Percentiles rank a stretch among this genome's conserved stretches.
phyloP scores from a whole-genome alignment of 2,113 vertebrate genomes.

The Clarias gariepinus region DNA sequence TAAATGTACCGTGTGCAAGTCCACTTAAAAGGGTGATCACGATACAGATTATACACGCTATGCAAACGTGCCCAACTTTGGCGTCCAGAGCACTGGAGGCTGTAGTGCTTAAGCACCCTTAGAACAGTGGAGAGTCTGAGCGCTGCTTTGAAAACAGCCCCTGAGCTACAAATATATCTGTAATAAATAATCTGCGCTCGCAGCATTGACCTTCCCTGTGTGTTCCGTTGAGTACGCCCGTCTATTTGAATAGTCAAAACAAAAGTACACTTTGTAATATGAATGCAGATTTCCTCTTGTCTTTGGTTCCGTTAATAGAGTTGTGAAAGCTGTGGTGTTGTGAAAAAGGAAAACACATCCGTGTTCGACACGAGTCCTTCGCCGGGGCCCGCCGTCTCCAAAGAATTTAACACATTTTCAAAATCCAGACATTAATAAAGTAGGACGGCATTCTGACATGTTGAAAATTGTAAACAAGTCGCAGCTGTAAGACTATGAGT shows the following conservation, averaged over 20 bases:
- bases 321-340: not conserved
- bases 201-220: slow-evolving; percentile 16
- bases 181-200: not conserved
- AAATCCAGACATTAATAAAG: not conserved
- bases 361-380: not conserved
- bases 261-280: not conserved
- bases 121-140: not conserved
- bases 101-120: not conserved
- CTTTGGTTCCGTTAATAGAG: slow-evolving; percentile 6
- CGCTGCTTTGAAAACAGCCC: not conserved
- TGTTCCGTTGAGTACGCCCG: not conserved
- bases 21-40: too few relatives aligned
- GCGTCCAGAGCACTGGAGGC: too few relatives aligned
- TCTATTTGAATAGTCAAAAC: not conserved
- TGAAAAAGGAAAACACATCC: slow-evolving; percentile 26
- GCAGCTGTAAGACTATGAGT: not conserved
- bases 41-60: too few relatives aligned
- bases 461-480: not conserved
- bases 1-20: too few relatives aligned
- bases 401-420: not conserved
- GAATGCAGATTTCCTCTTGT: slow-evolving; percentile 20
- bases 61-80: too few relatives aligned
- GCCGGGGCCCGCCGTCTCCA: not conserved
- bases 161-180: not conserved
- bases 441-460: too few relatives aligned